phyloP scores from a whole-genome alignment of 92 coral and sea anemone species.

The Muricea muricata region DNA sequence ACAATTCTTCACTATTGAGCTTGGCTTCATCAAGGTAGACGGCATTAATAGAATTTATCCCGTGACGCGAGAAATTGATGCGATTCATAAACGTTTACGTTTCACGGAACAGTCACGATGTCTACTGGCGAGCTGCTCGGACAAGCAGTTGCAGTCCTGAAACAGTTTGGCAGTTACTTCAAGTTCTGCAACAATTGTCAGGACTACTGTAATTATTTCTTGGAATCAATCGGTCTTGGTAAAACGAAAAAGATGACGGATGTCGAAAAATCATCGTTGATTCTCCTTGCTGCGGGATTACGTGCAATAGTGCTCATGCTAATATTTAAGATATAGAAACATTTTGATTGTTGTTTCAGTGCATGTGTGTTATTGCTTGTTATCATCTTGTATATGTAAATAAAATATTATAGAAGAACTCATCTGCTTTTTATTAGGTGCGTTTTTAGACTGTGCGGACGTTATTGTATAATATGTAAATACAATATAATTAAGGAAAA shows the following conservation, averaged over 20 bases:
- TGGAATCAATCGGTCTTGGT: conserved; percentile 66
- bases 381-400: too few relatives aligned
- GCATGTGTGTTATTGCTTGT: not conserved
- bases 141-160: conserved; percentile 63
- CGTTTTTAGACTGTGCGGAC: too few relatives aligned
- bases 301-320: not conserved
- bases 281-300: conserved; percentile 15
- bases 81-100: conserved; percentile 32
- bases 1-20: conserved; percentile 63
- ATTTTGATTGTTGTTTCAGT: not conserved
- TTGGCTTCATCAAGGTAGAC: conserved; percentile 47
- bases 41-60: conserved; percentile 64
- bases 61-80: conserved; percentile 20
- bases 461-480: too few relatives aligned
- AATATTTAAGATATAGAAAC: not conserved
- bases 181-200: conserved; percentile 78
- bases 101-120: conserved; percentile 46
- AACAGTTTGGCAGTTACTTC: conserved; percentile 65
- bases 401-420: too few relatives aligned
- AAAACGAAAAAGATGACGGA: conserved; percentile 43
- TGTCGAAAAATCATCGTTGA: conserved; percentile 41
- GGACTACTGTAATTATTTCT: conserved; percentile 61
- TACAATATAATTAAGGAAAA: too few relatives aligned
- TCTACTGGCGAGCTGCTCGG: conserved; percentile 44
- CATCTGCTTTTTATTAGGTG: too few relatives aligned